Evolutionary conservation across 1,140 invertebrate species (phyloP).

Genomic region (Dinothrombium tinctorium): DNA sequence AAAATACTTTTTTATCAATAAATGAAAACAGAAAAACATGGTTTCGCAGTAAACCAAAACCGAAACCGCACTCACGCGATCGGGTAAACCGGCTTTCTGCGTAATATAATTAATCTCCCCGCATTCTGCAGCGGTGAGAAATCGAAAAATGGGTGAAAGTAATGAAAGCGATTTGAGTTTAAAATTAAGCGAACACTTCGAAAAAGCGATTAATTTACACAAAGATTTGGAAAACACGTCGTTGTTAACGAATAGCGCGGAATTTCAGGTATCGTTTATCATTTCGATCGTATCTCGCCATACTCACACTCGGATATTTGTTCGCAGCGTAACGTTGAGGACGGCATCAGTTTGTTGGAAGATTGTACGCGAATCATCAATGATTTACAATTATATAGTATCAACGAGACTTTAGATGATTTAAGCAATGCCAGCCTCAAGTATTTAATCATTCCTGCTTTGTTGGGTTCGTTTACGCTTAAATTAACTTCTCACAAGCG

Average conservation of each 20-base stretch:
- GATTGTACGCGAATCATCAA: slow-evolving; percentile 50
- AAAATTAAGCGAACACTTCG: not conserved
- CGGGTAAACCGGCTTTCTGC: too few relatives aligned
- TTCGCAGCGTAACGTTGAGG: slow-evolving; percentile 35
- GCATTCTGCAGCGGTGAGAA: too few relatives aligned
- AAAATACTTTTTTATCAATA: too few relatives aligned
- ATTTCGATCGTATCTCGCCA: not conserved
- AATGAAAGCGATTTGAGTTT: not conserved
- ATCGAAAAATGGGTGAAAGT: too few relatives aligned
- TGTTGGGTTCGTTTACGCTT: slow-evolving; percentile 44
- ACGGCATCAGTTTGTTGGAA: slow-evolving; percentile 44
- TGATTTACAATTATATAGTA: slow-evolving; percentile 50
- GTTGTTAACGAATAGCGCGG: not conserved
- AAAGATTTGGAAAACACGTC: not conserved
- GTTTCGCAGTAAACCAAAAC: too few relatives aligned
- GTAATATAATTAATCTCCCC: too few relatives aligned
- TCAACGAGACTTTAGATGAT: slow-evolving; percentile 67
- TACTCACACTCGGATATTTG: slow-evolving; percentile 3
- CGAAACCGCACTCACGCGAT: too few relatives aligned
- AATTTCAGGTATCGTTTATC: slow-evolving; percentile 1
- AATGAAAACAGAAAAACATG: too few relatives aligned
- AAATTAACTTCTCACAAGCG: slow-evolving; percentile 37
- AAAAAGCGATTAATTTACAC: not conserved
- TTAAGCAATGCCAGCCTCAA: slow-evolving; percentile 56
- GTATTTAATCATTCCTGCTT: slow-evolving; percentile 48